Percentiles rank a stretch among this genome's conserved stretches.
Evolutionary conservation across 2,113 vertebrate genomes (phyloP).

Genomic region (Bothrops jararaca): DNA sequence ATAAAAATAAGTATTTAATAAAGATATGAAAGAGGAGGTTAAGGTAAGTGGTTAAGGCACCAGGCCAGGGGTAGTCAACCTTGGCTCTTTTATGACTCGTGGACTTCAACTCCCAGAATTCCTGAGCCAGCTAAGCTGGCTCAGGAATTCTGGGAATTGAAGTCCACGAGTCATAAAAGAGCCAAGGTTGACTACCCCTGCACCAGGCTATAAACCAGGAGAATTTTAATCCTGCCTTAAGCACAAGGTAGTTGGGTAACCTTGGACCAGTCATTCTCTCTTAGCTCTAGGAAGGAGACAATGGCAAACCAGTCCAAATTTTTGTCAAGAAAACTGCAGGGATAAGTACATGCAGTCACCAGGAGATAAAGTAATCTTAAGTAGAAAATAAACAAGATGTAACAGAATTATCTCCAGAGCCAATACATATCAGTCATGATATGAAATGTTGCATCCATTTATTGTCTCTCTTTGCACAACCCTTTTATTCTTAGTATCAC

Average conservation of each 20-base stretch:
- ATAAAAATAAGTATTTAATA: not conserved
- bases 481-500: not conserved
- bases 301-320: not conserved
- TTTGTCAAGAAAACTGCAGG: not conserved
- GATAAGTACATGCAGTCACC: not conserved
- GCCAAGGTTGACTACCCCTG: too few species aligned
- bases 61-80: not conserved
- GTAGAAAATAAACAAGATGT: not conserved
- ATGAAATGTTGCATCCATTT: not conserved
- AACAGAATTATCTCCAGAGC: not conserved
- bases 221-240: not conserved
- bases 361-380: not conserved
- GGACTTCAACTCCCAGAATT: too few species aligned
- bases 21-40: not conserved
- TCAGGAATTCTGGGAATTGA: too few species aligned
- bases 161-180: too few species aligned
- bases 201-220: not conserved
- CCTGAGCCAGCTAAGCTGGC: too few species aligned
- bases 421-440: not conserved
- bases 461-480: not conserved
- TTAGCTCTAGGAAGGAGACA: not conserved
- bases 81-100: too few species aligned
- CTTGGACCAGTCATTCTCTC: not conserved
- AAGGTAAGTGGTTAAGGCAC: not conserved
- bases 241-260: not conserved